Base-by-base conservation (phyloP, 1,140 invertebrate species). In the Lordiphosa mommai region DNA sequence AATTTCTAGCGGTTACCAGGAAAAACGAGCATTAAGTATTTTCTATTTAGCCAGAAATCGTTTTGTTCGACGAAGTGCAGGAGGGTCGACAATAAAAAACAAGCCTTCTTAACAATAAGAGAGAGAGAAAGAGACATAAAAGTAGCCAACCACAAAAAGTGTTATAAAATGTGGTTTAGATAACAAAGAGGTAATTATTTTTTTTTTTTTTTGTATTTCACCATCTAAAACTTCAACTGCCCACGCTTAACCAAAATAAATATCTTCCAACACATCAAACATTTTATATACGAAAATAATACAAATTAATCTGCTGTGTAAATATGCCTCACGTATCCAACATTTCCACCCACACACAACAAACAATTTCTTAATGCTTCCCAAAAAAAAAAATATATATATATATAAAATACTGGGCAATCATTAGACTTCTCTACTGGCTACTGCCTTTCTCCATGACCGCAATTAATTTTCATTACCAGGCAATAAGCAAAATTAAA, bases 381-480 rank as follows among this genome's bases (percentile, higher is more conserved):
- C 48, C 37, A 33, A 10, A 27, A 51, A 34, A 20, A 46, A 27
- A 23, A 48, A 49, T 30, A 41, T 33, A 57, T 67, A 68, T 58
- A 65, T 67, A 67, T 20, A 34, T 9, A 29, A 13, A 48, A 33
- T 14, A 16, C 32, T 17, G 32, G 32, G 10, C 23, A 27, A 27
- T 27, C 23, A 27, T 27, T 27, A 27, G 23, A 7, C 6, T 6
- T 4, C 23, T 7, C 23, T n/a, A 23, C 8, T 2, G 13, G 14
- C 23, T 38, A 72, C 66, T 68, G 70, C 46, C 36, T 47, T 17
- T 17, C 14, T 49, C 69, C 56, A 51, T 55, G 74, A 63, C 74
- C 76, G 71, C 76, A 80, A 82, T 82, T 82, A 82, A 82, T 82
- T 82, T 82, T 82, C 76, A 82, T 82, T 82, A 82, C 77, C 61